Evolutionary conservation across 2,113 vertebrate genomes (phyloP).

Genomic region (Istiophorus platypterus): DNA sequence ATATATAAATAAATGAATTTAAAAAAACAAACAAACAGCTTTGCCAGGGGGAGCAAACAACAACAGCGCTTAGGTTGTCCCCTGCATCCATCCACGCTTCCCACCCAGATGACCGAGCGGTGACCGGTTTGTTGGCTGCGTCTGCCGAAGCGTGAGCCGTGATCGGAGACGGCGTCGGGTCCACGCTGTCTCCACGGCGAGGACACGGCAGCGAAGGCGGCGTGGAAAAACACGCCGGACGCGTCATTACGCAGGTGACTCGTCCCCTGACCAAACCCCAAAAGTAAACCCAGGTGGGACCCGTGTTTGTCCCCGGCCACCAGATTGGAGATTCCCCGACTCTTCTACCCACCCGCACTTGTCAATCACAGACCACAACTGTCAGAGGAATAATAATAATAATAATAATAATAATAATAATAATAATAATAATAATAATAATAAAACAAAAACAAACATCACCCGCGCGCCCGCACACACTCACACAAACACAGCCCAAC

Average conservation of each 20-base stretch:
- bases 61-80: too few relatives aligned
- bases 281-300: background rate
- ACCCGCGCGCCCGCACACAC: background rate
- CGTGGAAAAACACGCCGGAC: conserved; percentile 5
- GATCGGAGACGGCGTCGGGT: conserved; percentile 46
- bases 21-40: too few relatives aligned
- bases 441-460: background rate
- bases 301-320: background rate
- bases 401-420: too few relatives aligned
- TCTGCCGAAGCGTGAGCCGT: conserved; percentile 14
- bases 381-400: too few relatives aligned
- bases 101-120: background rate
- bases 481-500: background rate
- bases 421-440: too few relatives aligned
- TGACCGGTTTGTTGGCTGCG: conserved; percentile 5
- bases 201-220: background rate
- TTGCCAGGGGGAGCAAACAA: too few relatives aligned
- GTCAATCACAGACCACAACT: conserved; percentile 60
- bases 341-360: conserved; percentile 44
- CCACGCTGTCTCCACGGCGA: conserved; percentile 36
- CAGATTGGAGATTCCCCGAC: conserved; percentile 23
- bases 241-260: background rate
- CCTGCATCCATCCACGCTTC: too few relatives aligned
- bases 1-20: too few relatives aligned
- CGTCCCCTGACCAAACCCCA: too few relatives aligned